A percentile compares a stretch with the other conserved stretches of the same genome.
These are phyloP conservation scores for Cordilura impudica DNA, from an alignment of 2,888 invertebrate species.

Conservation along the genomic window DNA sequence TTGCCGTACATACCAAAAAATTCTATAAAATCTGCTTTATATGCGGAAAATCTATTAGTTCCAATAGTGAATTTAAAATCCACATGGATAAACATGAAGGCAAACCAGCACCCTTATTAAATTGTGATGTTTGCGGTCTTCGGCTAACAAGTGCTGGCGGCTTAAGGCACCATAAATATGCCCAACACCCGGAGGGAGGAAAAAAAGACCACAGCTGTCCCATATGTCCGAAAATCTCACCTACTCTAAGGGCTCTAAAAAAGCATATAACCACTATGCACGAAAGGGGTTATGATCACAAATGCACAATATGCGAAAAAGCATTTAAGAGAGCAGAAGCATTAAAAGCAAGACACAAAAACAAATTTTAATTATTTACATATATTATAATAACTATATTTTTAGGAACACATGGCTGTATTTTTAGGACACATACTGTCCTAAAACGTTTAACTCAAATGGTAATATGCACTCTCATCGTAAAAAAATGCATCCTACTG, in stretches of 20 bases:
- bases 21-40: slow-evolving; percentile 44
- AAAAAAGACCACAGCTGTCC: slow-evolving; percentile 71
- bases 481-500: slow-evolving; percentile 74
- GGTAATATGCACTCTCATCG: slow-evolving; percentile 77
- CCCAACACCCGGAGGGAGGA: slow-evolving; percentile 71
- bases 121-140: slow-evolving; percentile 74
- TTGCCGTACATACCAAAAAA: slow-evolving; percentile 36
- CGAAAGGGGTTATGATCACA: slow-evolving; percentile 69
- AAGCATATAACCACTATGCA: slow-evolving; percentile 75
- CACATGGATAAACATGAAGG: slow-evolving; percentile 74
- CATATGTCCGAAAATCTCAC: slow-evolving; percentile 74
- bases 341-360: slow-evolving; percentile 12
- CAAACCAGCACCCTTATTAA: slow-evolving; percentile 71
- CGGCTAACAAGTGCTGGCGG: slow-evolving; percentile 71
- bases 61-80: slow-evolving; percentile 71
- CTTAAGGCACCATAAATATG: slow-evolving; percentile 73
- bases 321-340: slow-evolving; percentile 74
- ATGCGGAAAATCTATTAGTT: slow-evolving; percentile 74
- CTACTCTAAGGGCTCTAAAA: slow-evolving; percentile 73
- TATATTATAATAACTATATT: not conserved
- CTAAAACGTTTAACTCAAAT: slow-evolving; percentile 76
- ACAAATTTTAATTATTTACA: not conserved
- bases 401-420: slow-evolving; percentile 76
- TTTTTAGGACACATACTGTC: slow-evolving; percentile 68
- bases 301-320: slow-evolving; percentile 75